Conservation (phyloP, 2,113 vertebrate genomes). For the Prolemur simus region DNA sequence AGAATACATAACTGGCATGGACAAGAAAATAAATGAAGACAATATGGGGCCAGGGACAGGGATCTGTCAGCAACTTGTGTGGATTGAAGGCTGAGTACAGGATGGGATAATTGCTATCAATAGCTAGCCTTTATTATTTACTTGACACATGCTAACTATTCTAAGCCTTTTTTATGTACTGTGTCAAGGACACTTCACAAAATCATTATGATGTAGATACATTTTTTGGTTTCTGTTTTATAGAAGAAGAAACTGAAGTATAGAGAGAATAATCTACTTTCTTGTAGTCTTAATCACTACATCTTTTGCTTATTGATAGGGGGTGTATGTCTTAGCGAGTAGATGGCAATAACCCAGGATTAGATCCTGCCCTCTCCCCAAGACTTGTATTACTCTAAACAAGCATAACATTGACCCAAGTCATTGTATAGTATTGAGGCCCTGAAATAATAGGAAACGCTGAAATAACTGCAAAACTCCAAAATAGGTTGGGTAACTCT, state of each 20-base stretch:
- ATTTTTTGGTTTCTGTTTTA: neutral
- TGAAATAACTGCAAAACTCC: neutral
- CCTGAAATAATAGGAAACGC: neutral
- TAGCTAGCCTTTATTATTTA: neutral
- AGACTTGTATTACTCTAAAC: neutral
- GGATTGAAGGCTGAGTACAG: neutral
- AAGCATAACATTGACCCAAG: neutral
- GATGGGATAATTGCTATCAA: neutral
- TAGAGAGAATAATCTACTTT: neutral
- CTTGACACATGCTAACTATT: neutral
- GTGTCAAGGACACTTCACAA: neutral
- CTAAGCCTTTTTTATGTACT: neutral
- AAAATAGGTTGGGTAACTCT: neutral
- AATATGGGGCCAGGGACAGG: neutral
- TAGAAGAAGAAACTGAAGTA: neutral
- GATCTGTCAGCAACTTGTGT: neutral
- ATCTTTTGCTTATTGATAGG: neutral
- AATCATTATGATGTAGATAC: neutral
- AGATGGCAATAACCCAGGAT: neutral
- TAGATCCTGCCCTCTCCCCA: fast-evolving
- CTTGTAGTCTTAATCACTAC: neutral
- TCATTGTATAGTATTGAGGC: neutral
- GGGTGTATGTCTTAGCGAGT: neutral
- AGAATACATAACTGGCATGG: neutral
- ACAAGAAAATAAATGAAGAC: neutral